Base-by-base conservation (phyloP, 2,113 vertebrate genomes). In the Salvelinus namaycush region DNA sequence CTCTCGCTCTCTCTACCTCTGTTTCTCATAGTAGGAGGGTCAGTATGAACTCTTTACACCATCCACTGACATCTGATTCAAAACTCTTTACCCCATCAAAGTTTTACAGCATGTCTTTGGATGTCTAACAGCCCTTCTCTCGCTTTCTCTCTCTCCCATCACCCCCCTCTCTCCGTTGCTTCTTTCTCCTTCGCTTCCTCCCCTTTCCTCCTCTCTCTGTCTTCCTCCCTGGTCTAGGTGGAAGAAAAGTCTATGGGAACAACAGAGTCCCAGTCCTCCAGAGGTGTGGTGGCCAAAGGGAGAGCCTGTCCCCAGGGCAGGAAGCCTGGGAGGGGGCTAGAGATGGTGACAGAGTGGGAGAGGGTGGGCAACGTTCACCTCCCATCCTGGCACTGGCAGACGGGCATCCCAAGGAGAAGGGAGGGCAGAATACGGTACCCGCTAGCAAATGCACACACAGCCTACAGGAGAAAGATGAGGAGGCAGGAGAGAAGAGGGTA, bases 401-500 rank as follows among this genome's bases (percentile, higher is more conserved):
- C 48, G 81, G 69, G 7, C 86, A 73, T 67, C 9, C 16, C 3
- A 92, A 91, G 24, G 86, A 91, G 66, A 92, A 89, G 24, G 60
- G 73, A 80, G 81, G 85, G 20, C 89, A 86, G 20, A 92, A 91
- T 76, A 93, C 91, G 20, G 92, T 87, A 83, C 83, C 92, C 78
- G 86, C 91, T 76, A 92, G 95, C 86, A 98, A 97, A 80, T 95
- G 95, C 76, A 93, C 92, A 80, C 87, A 92, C 80, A 86, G 91
- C 84, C 83, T 76, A 78, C 94, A 95, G 69, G 89, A 70, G 0
- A 93, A 94, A 81, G 88, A 76, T 81, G 82, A 49, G 89, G 82
- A 80, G 54, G 89, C 89, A 1, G 79, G 34, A 62, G 90, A 88
- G 27, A 57, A 78, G 83, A 29, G 18, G 72, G 48, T 49, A 0